Evolutionary conservation across 2,113 vertebrate species (phyloP).

Genomic region (Aplodontia rufa): DNA sequence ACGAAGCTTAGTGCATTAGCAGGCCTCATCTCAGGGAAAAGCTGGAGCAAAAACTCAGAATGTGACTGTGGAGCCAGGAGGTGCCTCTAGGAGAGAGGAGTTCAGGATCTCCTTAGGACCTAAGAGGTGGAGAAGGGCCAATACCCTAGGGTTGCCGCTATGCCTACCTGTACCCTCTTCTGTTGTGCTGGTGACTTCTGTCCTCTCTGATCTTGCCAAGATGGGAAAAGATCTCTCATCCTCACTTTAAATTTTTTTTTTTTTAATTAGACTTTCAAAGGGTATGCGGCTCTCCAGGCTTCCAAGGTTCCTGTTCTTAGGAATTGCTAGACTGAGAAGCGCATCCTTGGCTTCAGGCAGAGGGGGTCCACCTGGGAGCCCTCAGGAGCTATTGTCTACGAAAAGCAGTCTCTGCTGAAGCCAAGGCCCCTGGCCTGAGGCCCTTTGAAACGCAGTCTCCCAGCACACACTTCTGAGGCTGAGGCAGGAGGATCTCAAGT

Average conservation of each 20-base stretch:
- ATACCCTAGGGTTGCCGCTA: accelerated
- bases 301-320: not conserved
- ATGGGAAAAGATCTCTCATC: not conserved
- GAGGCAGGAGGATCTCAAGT: not conserved
- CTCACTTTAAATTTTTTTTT: not conserved
- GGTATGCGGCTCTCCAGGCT: not conserved
- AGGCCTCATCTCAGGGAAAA: not conserved
- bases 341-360: not conserved
- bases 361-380: not conserved
- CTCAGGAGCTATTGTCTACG: not conserved
- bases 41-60: not conserved
- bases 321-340: not conserved
- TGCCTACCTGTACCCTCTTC: not conserved
- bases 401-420: not conserved
- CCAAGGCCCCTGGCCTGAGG: not conserved
- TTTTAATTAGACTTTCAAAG: not conserved
- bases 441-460: not conserved
- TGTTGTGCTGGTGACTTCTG: not conserved
- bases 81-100: not conserved
- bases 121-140: not conserved
- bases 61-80: accelerated
- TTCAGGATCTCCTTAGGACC: not conserved
- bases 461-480: too few relatives aligned
- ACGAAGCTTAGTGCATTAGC: not conserved
- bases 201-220: not conserved